Evolutionary conservation across 2,888 invertebrate genomes (phyloP).

Genomic region (Halictus quadricinctus): DNA sequence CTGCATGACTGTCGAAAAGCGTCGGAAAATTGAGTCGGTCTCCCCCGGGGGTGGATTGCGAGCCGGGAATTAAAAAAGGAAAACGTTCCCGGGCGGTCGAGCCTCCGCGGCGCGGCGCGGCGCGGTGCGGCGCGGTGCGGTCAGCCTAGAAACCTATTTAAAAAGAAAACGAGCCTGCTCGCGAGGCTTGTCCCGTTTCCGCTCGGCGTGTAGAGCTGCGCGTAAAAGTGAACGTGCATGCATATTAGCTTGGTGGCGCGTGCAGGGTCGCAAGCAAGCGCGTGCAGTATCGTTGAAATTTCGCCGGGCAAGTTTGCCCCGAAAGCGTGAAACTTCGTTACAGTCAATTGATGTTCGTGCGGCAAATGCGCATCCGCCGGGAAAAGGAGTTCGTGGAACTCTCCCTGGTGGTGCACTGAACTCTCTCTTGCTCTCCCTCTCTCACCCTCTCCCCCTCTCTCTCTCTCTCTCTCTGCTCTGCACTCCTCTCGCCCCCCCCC

Average conservation of each 20-base stretch:
- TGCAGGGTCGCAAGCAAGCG: neutral
- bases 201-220: neutral
- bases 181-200: slow-evolving; percentile 17
- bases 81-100: neutral
- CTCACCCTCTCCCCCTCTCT: slow-evolving; percentile 37
- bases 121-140: neutral
- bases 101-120: neutral
- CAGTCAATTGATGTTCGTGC: slow-evolving; percentile 62
- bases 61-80: slow-evolving; percentile 1
- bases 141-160: slow-evolving; percentile 38
- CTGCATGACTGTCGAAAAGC: neutral
- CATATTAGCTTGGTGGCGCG: neutral
- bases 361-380: slow-evolving; percentile 59
- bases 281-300: slow-evolving; percentile 28
- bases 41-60: neutral
- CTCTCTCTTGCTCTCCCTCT: slow-evolving; percentile 67
- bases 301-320: slow-evolving; percentile 30
- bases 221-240: slow-evolving; percentile 9
- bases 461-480: slow-evolving; percentile 51
- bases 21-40: neutral
- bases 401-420: slow-evolving; percentile 73
- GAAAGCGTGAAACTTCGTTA: slow-evolving; percentile 64
- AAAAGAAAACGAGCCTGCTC: slow-evolving; percentile 19
- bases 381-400: slow-evolving; percentile 70
- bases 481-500: slow-evolving; percentile 30